Evolutionary conservation across 2,888 invertebrate species (phyloP), one percentile per base, ranked within the genome.

Genomic region (Epiblema foenella): DNA sequence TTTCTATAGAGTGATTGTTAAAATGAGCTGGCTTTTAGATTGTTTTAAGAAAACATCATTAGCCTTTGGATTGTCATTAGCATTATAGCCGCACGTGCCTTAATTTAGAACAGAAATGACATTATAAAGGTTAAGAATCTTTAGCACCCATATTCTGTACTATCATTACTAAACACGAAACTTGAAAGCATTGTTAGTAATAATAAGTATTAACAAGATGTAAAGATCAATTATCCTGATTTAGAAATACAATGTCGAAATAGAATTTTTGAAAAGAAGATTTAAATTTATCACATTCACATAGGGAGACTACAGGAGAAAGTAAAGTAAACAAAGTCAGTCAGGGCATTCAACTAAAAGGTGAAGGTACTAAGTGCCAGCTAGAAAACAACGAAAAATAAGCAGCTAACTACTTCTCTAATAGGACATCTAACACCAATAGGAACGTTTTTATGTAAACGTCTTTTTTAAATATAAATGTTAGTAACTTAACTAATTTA

Each of bases 331-430:
- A 83, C 77, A 83, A 87, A 85, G 76, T 85, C 84, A 84, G 75
- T 79, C 79, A 85, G 83, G 87, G 87, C 85, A 77, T 86, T 76
- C 76, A 90, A 92, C 87, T 83, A 78, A 93, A 90, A 86, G 83
- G 93, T 93, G 93, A 85, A 85, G 79, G 85, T 88, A 87, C 87
- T 81, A 89, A 91, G 93, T 93, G 93, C 93, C 89, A 90, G 89
- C 93, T 93, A 93, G 83, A 86, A 93, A 89, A 77, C 73, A 89
- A 91, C 86, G 71, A 74, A 91, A 90, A 88, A 81, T 78, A 93
- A 93, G 93, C 93, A 49, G 75, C 91, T 89, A 91, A 74, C 68
- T 89, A 90, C 91, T 85, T 64, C 75, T 81, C 87, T 89, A 89
- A 86, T 79, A 90, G 93, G 92, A 91, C 89, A 82, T 84, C 89